Base-by-base conservation (phyloP, 2,888 invertebrate genomes). In the Caenorhabditis zanzibari region DNA sequence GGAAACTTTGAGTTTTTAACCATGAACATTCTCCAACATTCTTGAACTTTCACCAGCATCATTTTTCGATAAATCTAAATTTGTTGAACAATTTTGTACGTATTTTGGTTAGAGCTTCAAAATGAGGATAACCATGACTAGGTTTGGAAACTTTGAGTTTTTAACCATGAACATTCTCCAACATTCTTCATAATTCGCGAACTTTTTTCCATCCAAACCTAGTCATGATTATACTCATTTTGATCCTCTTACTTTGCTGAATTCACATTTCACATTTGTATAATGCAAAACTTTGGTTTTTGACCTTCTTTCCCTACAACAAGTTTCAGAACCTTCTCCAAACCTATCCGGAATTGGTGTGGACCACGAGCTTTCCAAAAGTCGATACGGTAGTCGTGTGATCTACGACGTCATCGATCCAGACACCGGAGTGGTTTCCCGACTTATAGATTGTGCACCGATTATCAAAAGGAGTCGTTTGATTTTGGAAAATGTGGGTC, bases 401-500 rank as follows among this genome's bases (percentile, higher is more conserved):
- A 52, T 59, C 52, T 69, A 63, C 49, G 61, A 54, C 12, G 44
- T 61, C 26, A 54, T 69, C n/a, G 52, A 74, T 19, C 38, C 61
- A 26, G 32, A 47, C 9, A 69, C 61, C 63, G 41, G 32, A 38
- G 38, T 63, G 10, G 19, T n/a, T 0, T 63, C 63, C 0, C 24
- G 52, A 26, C 35, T 54, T 7, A 71, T 79, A 14, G 56, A 71
- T 54, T 63, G 63, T 9, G 63, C 63, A 9, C 61, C 69, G 38
- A 75, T 81, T 4, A 32, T 75, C 5, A 63, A 56, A 19, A 52
- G 63, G 22, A 71, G 69, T 35, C 24, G 22, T 10, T n/a, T n/a
- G 12, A 75, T 81, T 49, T 14, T 81, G 63, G 71, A 81, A 41
- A 22, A 54, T 14, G 63, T 74, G 0, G 22, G 35, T 38, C 6